Base-by-base conservation (phyloP, 2,888 invertebrate genomes). In the Zonitis immaculata region DNA sequence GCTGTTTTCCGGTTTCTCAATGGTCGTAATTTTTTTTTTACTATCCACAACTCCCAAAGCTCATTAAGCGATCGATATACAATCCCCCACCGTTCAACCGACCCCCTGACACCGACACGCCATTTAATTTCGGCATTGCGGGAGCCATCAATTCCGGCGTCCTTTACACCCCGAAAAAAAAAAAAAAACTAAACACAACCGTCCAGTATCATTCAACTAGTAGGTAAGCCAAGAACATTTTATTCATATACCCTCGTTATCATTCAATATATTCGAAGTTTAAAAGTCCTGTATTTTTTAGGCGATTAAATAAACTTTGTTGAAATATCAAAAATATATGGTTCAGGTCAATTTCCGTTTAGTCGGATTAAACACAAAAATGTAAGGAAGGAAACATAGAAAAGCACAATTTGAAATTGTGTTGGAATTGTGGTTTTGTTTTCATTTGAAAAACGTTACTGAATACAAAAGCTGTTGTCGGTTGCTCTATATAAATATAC, bases 51-150 rank as follows among this genome's bases (percentile, higher is more conserved):
- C 35, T 35, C 35, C 35, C 35, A 35, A 35, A 35, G 35, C 35
- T 35, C 35, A 35, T 35, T 35, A 35, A 35, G 8, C 35, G 35
- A 35, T 35, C 35, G 35, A 35, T 35, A 35, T 35, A 35, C 35
- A 35, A 11, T 32, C 30, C 12, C 5, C 6, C 35, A 6, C 35
- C 35, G 16, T 16, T 8, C 35, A 16, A 8, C 16, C 35, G 16
- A 16, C 35, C 35, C 35, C 35, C 35, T 30, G 35, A 35, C 35
- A 35, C 35, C 16, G 35, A 35, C 35, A 35, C 35, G 35, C 35
- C 35, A 35, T 35, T 35, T 35, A 35, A 35, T 35, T 35, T 35
- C 35, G 35, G 35, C 35, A 35, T 35, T 35, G 35, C 35, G 35
- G 35, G 35, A 35, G 35, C 35, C 16, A 35, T 35, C 35, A 35